Evolutionary conservation across 2,888 invertebrate genomes (phyloP), one percentile per base, ranked within the genome.

Genomic region (Cybosia mesomella): DNA sequence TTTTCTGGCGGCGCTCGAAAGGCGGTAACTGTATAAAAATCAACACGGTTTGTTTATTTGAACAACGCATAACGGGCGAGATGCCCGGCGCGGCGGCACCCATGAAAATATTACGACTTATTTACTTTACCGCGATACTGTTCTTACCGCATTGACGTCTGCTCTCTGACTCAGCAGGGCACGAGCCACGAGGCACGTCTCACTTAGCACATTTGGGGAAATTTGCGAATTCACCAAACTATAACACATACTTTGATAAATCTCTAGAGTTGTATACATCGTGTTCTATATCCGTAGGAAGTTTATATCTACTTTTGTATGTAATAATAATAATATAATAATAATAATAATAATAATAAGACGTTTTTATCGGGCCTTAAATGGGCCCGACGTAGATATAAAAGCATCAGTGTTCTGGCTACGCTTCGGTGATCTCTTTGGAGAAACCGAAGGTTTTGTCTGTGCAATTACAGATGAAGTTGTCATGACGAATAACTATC

Each of bases 81-180:
- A 83, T 87, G 88, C 90, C 88, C 89, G 89, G 88, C 89, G 82
- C 88, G 86, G 89, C 91, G 91, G 91, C 91, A 91, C 91, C 89
- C 89, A 91, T 91, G 90, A 90, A 92, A 93, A 90, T 92, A 92
- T 93, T 92, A 93, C 92, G 92, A 92, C 88, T 91, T 92, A 93
- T 93, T 93, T 92, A 92, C 91, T 92, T 91, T 90, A 92, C 86
- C 86, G 85, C 89, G 83, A 88, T 88, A 87, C 88, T 87, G 88
- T 84, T 90, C 89, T 88, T 86, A 88, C 88, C 87, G 83, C 89
- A 89, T 82, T 91, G 91, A 90, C 90, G 91, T 90, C 84, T 76
- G 83, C 77, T 73, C 79, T 70, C 77, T 90, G 90, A 92, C 80
- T 91, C 85, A 86, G 79, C 84, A 81, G 80, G 81, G 83, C 83